phyloP scores from a whole-genome alignment of 2,113 vertebrate species.

The Nycticryphes semicollaris region DNA sequence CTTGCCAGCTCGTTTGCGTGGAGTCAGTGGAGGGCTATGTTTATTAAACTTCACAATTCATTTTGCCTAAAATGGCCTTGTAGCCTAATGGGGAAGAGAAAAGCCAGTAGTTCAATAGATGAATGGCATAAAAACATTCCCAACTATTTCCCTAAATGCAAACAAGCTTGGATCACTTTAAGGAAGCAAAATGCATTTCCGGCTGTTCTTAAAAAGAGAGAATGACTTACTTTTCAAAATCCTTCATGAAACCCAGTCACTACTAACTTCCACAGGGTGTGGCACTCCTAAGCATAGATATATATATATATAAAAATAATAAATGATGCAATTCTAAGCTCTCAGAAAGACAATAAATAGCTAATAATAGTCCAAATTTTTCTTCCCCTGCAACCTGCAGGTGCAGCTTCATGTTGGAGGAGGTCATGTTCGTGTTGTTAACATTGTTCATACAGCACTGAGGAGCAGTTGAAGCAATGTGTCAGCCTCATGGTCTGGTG shows the following conservation, averaged over 20 bases:
- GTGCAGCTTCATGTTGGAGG: not conserved
- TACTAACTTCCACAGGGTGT: not conserved
- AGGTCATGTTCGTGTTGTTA: not conserved
- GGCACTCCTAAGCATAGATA: not conserved
- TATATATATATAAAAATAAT: not conserved
- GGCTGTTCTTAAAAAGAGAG: not conserved
- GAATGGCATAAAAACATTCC: not conserved
- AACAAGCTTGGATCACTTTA: not conserved
- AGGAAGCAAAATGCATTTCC: not conserved
- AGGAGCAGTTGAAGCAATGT: not conserved
- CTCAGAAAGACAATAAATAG: not conserved
- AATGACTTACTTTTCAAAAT: not conserved
- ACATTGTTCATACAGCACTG: fast-evolving
- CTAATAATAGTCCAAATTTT: not conserved
- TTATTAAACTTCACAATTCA: not conserved
- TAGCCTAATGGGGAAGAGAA: not conserved
- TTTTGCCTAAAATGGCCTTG: not conserved
- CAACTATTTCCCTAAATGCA: not conserved
- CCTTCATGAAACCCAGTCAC: not conserved
- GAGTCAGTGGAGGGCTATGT: not conserved
- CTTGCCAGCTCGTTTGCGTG: not conserved
- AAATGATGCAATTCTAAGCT: not conserved
- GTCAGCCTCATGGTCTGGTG: not conserved
- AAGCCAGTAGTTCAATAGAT: not conserved
- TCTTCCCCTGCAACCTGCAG: not conserved